These are phyloP conservation scores for Piprites chloris DNA, from an alignment of 2,113 vertebrate species.

Conservation along the genomic window DNA sequence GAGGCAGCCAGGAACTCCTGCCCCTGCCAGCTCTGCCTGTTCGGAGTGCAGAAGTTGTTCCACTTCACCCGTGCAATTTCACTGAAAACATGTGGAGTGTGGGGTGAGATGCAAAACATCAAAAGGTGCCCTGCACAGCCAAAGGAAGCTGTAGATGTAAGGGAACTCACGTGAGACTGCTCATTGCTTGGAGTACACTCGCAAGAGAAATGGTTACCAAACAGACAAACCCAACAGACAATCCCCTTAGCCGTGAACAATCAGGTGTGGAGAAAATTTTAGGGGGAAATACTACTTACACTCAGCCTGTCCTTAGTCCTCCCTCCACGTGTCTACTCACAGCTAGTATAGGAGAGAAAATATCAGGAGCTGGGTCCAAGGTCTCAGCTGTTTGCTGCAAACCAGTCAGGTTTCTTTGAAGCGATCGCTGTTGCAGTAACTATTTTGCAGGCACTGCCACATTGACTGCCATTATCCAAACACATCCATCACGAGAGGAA, in stretches of 20 bases:
- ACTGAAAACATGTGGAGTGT: not conserved
- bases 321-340: not conserved
- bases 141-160: not conserved
- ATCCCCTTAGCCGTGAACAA: not conserved
- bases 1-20: not conserved
- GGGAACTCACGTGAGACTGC: not conserved
- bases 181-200: not conserved
- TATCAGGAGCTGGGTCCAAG: not conserved
- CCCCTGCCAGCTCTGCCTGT: not conserved
- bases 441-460: not conserved
- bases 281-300: not conserved
- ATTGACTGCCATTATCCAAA: not conserved
- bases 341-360: not conserved
- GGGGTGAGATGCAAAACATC: not conserved
- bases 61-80: not conserved
- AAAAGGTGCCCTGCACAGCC: not conserved
- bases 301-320: not conserved
- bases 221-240: not conserved
- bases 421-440: not conserved
- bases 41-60: not conserved
- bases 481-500: not conserved
- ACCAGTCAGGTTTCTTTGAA: not conserved
- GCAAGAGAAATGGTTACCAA: not conserved
- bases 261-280: not conserved
- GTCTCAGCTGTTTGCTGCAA: not conserved